These are phyloP conservation scores for Pasiphila rectangulata DNA, from an alignment of 2,888 invertebrate species.

Conservation along the genomic window DNA sequence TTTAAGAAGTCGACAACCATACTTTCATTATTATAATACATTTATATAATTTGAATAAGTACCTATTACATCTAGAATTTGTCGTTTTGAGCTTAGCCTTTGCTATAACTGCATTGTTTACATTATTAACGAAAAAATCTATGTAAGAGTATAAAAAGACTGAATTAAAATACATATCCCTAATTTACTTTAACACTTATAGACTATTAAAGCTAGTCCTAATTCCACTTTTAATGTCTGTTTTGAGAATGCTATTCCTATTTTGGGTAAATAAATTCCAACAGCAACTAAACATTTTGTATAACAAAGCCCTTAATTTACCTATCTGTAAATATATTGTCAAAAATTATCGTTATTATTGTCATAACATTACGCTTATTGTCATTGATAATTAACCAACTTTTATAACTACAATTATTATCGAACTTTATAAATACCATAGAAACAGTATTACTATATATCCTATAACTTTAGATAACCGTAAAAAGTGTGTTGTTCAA, in stretches of 20 bases:
- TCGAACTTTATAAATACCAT: constrained; percentile 19
- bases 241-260: constrained; percentile 6
- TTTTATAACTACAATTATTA: constrained; percentile 25
- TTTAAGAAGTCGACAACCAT: constrained; percentile 75
- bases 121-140: constrained; percentile 10
- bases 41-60: constrained; percentile 27
- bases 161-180: constrained; percentile 36
- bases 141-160: constrained; percentile 27
- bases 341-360: constrained; percentile 44
- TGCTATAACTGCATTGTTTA: constrained; percentile 37
- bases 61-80: constrained; percentile 19
- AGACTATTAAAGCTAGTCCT: constrained; percentile 78
- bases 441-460: constrained; percentile 17
- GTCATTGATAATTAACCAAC: constrained; percentile 15
- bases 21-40: constrained; percentile 43
- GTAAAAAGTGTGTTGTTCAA: neutral
- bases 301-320: constrained; percentile 31
- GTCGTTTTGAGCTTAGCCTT: constrained; percentile 60
- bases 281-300: constrained; percentile 26
- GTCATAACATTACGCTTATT: constrained; percentile 22
- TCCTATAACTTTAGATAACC: constrained; percentile 5
- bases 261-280: neutral
- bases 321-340: constrained; percentile 47
- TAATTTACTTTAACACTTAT: constrained; percentile 47
- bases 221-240: constrained; percentile 44